Evolutionary conservation across 2,113 vertebrate species (phyloP), one percentile per base, ranked within the genome.

Genomic region (Cyanoramphus novaezelandiae): DNA sequence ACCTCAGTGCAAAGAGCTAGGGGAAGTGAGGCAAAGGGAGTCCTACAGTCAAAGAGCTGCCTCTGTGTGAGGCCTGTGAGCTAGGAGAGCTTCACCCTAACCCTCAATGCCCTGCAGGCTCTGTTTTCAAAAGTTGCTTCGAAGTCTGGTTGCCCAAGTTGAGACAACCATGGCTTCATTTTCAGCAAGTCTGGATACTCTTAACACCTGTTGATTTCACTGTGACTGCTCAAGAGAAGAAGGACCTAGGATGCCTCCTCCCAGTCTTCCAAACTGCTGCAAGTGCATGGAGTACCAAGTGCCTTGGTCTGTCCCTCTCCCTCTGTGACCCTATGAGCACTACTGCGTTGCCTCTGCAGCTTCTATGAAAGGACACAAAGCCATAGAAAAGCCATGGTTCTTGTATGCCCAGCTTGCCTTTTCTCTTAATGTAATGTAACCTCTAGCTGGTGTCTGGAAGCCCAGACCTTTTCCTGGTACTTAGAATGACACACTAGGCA

Each of bases 31-130:
- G 52, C 69, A 81, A 83, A 86, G 91, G 65, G 53, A 89, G 82
- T 35, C 52, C 70, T 85, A 29, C 49, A 88, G 91, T 94, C 72
- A 79, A 82, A 88, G 91, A 59, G 17, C 81, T 88, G 84, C 67
- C 91, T 96, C 93, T 4, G 90, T 97, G 96, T 91, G 93, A 89
- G 92, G 90, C 95, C 92, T 82, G 86, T 70, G 86, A 92, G 83
- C 4, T 55, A 92, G 57, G 80, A 79, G 53, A 92, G n/a, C 69
- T 87, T 78, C 1, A 1, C 1, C 5, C 62, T 86, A 92, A 86
- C 88, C 31, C 62, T 85, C 77, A 69, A 90, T 95, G 88, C 57
- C 92, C 88, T 88, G 27, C 52, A 82, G 83, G 74, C 77, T 59
- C 24, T 10, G 0, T 91, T 92, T 95, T 76, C 72, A 88, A 82